These are phyloP conservation scores for Pseudoatta argentina DNA, from an alignment of 1,140 invertebrate genomes.

Conservation along the genomic window DNA sequence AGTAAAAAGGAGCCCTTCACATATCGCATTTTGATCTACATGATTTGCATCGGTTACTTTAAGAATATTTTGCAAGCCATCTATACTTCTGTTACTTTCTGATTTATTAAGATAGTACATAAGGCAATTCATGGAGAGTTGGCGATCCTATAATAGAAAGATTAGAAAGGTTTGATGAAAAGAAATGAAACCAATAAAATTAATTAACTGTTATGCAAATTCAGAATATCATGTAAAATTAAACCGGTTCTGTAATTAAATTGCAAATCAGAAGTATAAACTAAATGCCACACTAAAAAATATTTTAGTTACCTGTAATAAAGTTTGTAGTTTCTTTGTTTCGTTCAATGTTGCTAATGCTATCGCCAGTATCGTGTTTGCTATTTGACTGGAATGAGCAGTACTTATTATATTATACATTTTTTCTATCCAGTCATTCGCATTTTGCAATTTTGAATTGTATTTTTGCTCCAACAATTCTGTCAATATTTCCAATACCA, in stretches of 20 bases:
- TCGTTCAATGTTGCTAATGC: slow-evolving; percentile 55
- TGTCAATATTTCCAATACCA: slow-evolving; percentile 87
- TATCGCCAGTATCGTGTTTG: slow-evolving; percentile 81
- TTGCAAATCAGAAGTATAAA: slow-evolving; percentile 18
- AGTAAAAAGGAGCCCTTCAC: slow-evolving; percentile 85
- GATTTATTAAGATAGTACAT: neutral
- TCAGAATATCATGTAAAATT: neutral
- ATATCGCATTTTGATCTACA: slow-evolving; percentile 82
- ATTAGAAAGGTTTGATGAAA: neutral
- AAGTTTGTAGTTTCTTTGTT: slow-evolving; percentile 42
- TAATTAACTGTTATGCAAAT: neutral
- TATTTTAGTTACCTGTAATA: slow-evolving; percentile 65
- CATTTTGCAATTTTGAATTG: slow-evolving; percentile 69
- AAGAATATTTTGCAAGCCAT: slow-evolving; percentile 57
- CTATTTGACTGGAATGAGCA: slow-evolving; percentile 83
- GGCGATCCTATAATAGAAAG: slow-evolving; percentile 63
- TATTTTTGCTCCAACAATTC: slow-evolving; percentile 80
- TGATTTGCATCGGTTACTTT: slow-evolving; percentile 80
- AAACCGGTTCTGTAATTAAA: neutral
- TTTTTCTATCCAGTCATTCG: slow-evolving; percentile 79
- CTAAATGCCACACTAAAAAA: neutral
- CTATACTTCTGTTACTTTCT: slow-evolving; percentile 76
- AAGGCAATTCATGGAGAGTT: slow-evolving; percentile 80
- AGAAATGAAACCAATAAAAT: neutral
- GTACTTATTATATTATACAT: slow-evolving; percentile 81